Evolutionary conservation across 2,113 vertebrate genomes (phyloP).

Genomic region (Gnathonemus echidnorhynchus): DNA sequence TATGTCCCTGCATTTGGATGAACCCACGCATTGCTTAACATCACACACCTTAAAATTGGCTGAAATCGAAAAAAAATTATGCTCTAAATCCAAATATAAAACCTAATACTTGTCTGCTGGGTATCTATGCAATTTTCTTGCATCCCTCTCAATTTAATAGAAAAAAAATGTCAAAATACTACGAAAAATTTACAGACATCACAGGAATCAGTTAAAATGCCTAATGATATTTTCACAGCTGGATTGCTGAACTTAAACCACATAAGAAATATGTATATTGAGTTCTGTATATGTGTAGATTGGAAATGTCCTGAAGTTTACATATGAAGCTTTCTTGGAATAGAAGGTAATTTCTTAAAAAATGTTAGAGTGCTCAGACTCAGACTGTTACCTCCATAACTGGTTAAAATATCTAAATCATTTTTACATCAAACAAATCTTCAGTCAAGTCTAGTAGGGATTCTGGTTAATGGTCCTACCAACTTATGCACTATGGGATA

Average conservation of each 20-base stretch:
- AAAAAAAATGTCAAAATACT: background rate
- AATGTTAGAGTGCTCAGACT: background rate
- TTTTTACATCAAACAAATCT: background rate
- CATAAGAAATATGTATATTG: too few relatives aligned
- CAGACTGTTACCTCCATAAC: background rate
- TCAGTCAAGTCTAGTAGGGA: background rate
- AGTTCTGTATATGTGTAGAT: too few relatives aligned
- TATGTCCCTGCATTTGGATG: background rate
- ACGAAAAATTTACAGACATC: background rate
- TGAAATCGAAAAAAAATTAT: background rate
- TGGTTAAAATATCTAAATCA: background rate
- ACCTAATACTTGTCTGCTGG: background rate
- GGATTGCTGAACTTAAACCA: background rate
- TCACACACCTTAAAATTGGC: background rate
- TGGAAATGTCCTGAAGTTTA: too few relatives aligned
- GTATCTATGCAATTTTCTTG: background rate
- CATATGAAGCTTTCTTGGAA: too few relatives aligned
- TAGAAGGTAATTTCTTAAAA: too few relatives aligned
- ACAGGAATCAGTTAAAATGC: background rate
- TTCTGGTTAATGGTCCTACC: background rate
- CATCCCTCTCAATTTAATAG: background rate
- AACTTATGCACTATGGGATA: background rate
- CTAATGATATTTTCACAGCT: background rate
- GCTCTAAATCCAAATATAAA: background rate
- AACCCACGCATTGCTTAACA: background rate